Percentiles rank a stretch among this genome's conserved stretches.
phyloP scores from a whole-genome alignment of 2,113 vertebrate species.

The Chloropsis hardwickii region DNA sequence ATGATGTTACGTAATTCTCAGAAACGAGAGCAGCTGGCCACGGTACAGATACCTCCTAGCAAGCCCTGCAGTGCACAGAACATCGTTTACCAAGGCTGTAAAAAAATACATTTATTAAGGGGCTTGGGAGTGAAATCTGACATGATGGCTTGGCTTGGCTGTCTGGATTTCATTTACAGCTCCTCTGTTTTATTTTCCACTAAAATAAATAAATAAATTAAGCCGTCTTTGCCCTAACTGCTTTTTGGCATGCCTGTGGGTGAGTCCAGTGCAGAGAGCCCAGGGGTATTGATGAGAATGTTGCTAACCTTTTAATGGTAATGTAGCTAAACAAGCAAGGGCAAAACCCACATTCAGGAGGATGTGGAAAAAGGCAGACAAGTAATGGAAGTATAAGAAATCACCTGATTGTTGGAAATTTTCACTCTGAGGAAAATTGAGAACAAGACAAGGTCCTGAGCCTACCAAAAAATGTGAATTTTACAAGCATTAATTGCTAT shows the following conservation, averaged over 20 bases:
- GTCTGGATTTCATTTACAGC: neutral
- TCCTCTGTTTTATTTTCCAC: neutral
- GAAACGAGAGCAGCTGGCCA: neutral
- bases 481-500: neutral
- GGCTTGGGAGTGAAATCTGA: neutral
- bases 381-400: neutral
- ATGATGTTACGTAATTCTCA: conserved; percentile 41
- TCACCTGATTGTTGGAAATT: neutral
- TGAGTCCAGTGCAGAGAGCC: neutral
- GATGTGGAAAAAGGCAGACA: neutral
- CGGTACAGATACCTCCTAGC: neutral
- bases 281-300: neutral
- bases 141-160: neutral
- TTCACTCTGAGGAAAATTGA: neutral
- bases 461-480: neutral
- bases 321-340: neutral
- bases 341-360: neutral
- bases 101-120: conserved; percentile 38
- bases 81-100: conserved; percentile 23
- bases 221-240: neutral
- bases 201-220: neutral
- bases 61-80: neutral
- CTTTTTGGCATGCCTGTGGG: neutral
- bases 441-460: neutral
- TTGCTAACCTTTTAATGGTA: neutral